Conservation (phyloP, 2,888 invertebrate genomes). For the Zygaena filipendulae region DNA sequence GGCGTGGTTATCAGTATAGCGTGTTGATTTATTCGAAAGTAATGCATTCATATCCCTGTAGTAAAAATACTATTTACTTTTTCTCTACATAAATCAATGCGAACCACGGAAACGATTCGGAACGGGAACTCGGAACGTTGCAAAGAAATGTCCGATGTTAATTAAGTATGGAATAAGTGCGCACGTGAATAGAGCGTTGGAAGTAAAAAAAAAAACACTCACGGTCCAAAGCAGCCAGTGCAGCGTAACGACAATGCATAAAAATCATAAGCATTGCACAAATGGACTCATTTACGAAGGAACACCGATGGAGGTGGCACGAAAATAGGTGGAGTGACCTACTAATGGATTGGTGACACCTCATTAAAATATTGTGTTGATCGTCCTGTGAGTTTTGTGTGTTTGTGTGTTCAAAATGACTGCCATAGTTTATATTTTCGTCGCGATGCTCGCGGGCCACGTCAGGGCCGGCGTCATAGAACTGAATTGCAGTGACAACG, state of each 20-base stretch:
- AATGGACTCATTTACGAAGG: conserved; percentile 51
- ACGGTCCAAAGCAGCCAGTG: conserved; percentile 33
- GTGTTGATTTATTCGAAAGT: too few relatives aligned
- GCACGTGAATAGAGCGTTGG: conserved; percentile 28
- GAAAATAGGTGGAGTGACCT: conserved; percentile 36
- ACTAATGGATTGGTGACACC: conserved; percentile 61
- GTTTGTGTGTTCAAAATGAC: conserved; percentile 57
- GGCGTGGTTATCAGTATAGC: too few relatives aligned
- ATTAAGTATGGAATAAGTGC: conserved; percentile 29
- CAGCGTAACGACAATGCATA: conserved; percentile 61
- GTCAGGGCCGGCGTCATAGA: conserved; percentile 39
- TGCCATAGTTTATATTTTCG: conserved; percentile 41
- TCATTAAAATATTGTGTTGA: conserved; percentile 29
- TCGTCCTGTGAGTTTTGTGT: conserved; percentile 27
- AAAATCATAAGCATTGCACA: conserved; percentile 52
- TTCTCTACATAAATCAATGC: too few relatives aligned
- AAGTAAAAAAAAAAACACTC: conserved; percentile 43
- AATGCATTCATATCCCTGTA: too few relatives aligned
- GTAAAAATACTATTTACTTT: too few relatives aligned
- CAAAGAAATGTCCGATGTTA: conserved; percentile 45
- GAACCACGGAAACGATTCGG: conserved; percentile 40
- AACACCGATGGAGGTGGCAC: conserved; percentile 52
- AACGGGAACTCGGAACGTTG: conserved; percentile 22
- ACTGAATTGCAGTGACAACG: conserved; percentile 69
- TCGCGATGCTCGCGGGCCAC: conserved; percentile 38